Evolutionary conservation across 2,888 invertebrate species (phyloP), one percentile per base, ranked within the genome.

Genomic region (Cheilosia scutellata): DNA sequence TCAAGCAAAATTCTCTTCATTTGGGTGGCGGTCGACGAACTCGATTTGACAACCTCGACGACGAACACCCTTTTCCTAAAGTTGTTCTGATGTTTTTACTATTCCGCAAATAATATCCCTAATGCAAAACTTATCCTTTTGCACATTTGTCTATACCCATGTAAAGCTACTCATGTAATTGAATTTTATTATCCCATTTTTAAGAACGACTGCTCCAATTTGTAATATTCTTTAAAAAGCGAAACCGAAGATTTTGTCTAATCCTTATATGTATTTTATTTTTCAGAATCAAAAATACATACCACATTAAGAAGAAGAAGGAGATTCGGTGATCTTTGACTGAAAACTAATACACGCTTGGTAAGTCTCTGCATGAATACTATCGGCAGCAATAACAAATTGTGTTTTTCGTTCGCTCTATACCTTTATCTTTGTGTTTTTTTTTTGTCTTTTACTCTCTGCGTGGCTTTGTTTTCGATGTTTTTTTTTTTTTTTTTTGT

Each of bases 321-420:
- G 20, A n/a, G 16, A 55, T 65, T 76, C 33, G 33, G 58, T 65
- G 53, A 82, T 58, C 53, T 51, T 66, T 72, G 55, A 40, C 77
- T 77, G 77, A 71, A 76, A 82, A 82, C 77, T 71, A 77, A 77
- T 82, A 82, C 77, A 40, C 75, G 71, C 77, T 58, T 65, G 82
- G 82, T 82, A 71, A 77, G 82, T 65, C 5, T 4, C 4, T 31
- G 9, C 31, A n/a, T 6, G 4, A 29, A 20, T 33, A 25, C 5
- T n/a, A 25, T 44, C 16, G 7, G 68, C 13, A 40, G 7, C 29
- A 53, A n/a, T 57, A 11, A 47, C 13, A 29, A 44, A 57, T 40
- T 72, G 13, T 65, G 33, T 51, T 27, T 60, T 7, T 27, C 55
- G 16, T 16, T 44, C n/a, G 25, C 4, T 33, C 9, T 51, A n/a